A percentile compares a stretch with the other conserved stretches of the same genome.
Conservation (phyloP, 2,888 invertebrate genomes). For the Blomia tropicalis region DNA sequence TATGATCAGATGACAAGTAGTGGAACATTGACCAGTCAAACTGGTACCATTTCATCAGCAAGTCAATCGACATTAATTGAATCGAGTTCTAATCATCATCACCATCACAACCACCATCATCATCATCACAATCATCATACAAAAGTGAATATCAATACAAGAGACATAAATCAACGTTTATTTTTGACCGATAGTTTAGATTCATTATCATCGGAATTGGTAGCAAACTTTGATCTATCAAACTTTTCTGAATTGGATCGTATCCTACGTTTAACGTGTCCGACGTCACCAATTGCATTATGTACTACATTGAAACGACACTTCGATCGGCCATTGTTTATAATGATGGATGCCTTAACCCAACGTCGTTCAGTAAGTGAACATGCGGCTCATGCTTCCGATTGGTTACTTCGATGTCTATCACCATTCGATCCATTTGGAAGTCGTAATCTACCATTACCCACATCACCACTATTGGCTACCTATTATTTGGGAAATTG, state of each 20-base stretch:
- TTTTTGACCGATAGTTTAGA: background rate
- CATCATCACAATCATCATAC: background rate
- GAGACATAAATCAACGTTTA: background rate
- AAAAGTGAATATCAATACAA: background rate
- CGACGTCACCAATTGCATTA: constrained; percentile 3
- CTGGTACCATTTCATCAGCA: background rate
- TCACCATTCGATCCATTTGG: constrained; percentile 33
- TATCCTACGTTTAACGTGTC: background rate
- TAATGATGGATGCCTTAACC: constrained; percentile 53
- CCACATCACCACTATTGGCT: constrained; percentile 9
- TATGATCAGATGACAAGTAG: background rate
- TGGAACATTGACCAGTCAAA: background rate
- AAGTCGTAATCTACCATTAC: background rate
- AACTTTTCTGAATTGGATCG: background rate
- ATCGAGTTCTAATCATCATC: background rate
- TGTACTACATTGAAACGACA: constrained; percentile 15
- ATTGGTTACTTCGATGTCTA: constrained; percentile 54
- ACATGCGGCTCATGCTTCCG: constrained; percentile 49
- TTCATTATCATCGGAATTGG: background rate
- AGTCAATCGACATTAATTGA: background rate
- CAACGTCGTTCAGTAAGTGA: constrained; percentile 41
- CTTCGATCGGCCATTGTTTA: constrained; percentile 48
- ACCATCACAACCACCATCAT: too few species aligned
- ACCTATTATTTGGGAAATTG: background rate
- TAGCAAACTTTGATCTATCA: background rate